Conservation (phyloP, 1,140 invertebrate genomes). For the Bemisia tabaci region DNA sequence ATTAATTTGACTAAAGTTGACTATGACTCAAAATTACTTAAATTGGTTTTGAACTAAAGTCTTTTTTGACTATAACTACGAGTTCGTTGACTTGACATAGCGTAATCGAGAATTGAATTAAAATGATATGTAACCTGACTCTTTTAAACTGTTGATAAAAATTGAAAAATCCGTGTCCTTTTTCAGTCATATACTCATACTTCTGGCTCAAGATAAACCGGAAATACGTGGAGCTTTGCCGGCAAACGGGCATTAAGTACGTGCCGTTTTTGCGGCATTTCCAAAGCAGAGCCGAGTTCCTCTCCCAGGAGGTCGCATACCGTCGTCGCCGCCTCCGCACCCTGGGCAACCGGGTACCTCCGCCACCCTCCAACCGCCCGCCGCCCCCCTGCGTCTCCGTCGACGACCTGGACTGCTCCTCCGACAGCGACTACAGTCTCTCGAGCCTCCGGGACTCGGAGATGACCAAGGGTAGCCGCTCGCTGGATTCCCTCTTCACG, state of each 20-base stretch:
- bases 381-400: background rate
- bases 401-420: background rate
- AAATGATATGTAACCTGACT: too few species aligned
- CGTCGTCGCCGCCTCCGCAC: background rate
- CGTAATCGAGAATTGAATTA: too few species aligned
- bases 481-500: background rate
- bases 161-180: too few species aligned
- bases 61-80: too few species aligned
- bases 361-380: background rate
- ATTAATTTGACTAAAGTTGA: too few species aligned
- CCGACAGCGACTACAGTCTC: constrained; percentile 21
- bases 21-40: too few species aligned
- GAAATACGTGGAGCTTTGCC: constrained; percentile 6
- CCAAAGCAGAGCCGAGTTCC: constrained; percentile 12
- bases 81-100: too few species aligned
- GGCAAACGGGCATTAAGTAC: constrained; percentile 22
- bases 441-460: constrained; percentile 23
- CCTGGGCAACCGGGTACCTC: background rate
- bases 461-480: constrained; percentile 17
- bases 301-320: constrained; percentile 24
- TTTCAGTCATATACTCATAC: background rate
- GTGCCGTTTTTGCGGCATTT: constrained; percentile 23
- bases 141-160: too few species aligned
- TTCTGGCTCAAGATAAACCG: constrained; percentile 2
- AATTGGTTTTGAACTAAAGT: too few species aligned